Evolutionary conservation across 2,797 vertebrate species (phyloP).

Genomic region (Phoeniculus purpureus): DNA sequence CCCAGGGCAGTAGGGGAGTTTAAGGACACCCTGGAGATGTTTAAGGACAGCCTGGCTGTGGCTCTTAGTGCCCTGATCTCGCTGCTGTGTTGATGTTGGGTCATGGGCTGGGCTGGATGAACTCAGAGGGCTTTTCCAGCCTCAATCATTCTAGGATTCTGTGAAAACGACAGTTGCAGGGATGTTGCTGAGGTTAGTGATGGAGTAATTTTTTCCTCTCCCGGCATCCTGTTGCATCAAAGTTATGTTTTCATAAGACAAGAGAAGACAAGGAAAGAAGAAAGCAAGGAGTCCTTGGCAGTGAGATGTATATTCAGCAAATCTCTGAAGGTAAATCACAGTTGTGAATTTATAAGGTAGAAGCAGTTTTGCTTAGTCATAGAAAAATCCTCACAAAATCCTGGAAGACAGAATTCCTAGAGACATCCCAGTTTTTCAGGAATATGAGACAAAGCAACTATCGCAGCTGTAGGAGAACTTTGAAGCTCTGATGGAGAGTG

Average conservation of each 20-base stretch:
- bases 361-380: background rate
- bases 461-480: constrained; percentile 23
- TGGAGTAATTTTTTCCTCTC: background rate
- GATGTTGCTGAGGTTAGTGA: background rate
- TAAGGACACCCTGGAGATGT: too few relatives aligned
- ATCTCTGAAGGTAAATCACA: background rate
- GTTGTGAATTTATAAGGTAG: background rate
- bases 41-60: too few relatives aligned
- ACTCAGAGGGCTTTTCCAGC: too few relatives aligned
- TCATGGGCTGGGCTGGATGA: too few relatives aligned
- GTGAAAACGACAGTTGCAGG: background rate
- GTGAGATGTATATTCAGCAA: background rate
- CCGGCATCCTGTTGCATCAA: background rate
- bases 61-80: too few relatives aligned
- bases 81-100: too few relatives aligned
- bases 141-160: too few relatives aligned
- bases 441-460: background rate
- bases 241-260: background rate
- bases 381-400: constrained; percentile 29
- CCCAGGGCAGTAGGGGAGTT: too few relatives aligned
- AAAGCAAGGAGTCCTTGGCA: background rate
- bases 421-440: background rate
- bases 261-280: background rate
- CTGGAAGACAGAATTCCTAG: constrained; percentile 22
- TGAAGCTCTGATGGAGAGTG: background rate